Conservation (phyloP, 2,888 invertebrate species). For the Sisyra nigra region DNA sequence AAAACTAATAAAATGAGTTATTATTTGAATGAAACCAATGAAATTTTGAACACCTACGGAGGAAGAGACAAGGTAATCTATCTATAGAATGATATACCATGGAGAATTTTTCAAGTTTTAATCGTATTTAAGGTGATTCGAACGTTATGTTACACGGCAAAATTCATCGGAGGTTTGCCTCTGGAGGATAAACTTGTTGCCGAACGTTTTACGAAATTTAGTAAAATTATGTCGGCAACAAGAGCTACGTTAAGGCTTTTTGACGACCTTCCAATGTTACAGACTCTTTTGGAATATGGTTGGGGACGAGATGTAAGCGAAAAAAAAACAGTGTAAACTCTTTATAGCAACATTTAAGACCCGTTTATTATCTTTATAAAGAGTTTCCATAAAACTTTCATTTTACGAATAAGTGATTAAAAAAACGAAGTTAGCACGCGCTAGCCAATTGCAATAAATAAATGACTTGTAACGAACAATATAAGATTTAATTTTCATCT, state of each 20-base stretch:
- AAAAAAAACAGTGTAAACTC: not conserved
- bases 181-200: conserved; percentile 40
- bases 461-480: too few relatives aligned
- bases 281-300: conserved; percentile 55
- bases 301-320: conserved; percentile 41
- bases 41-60: conserved; percentile 60
- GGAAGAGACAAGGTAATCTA: conserved; percentile 66
- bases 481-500: too few relatives aligned
- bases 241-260: conserved; percentile 64
- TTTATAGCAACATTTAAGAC: too few relatives aligned
- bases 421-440: too few relatives aligned
- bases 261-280: conserved; percentile 71
- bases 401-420: too few relatives aligned
- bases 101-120: not conserved
- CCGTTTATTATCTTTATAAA: too few relatives aligned
- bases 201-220: conserved; percentile 39
- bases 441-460: too few relatives aligned
- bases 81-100: conserved; percentile 1
- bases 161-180: conserved; percentile 47
- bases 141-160: conserved; percentile 59
- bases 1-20: too few relatives aligned
- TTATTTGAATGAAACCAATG: conserved; percentile 35
- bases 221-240: conserved; percentile 57
- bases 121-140: conserved; percentile 44
- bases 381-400: too few relatives aligned